A percentile compares a stretch with the other conserved stretches of the same genome.
phyloP scores from a whole-genome alignment of 2,113 vertebrate genomes.

The Platysternon megacephalum region DNA sequence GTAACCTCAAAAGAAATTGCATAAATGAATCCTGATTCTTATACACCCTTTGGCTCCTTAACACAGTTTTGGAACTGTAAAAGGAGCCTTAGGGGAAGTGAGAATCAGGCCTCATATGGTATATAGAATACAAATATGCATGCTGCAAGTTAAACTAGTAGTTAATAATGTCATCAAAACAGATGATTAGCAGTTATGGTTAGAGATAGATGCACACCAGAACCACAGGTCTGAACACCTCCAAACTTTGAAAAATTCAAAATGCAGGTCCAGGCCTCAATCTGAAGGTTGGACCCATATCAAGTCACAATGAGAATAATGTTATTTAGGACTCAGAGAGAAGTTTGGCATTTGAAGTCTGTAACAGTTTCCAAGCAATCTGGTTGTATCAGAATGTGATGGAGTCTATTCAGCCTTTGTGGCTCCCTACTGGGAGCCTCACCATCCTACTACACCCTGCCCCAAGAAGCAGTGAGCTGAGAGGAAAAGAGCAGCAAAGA shows the following conservation, averaged over 20 bases:
- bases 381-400: slow-evolving; percentile 20
- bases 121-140: neutral
- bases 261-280: neutral
- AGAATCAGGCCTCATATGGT: neutral
- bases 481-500: no score
- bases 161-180: neutral
- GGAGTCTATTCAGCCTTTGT: neutral
- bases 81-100: neutral
- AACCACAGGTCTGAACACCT: neutral
- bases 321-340: neutral
- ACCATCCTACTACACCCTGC: no score
- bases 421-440: neutral
- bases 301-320: neutral
- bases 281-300: neutral
- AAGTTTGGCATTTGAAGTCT: neutral
- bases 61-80: neutral
- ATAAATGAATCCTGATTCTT: neutral
- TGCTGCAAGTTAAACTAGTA: no score
- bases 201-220: neutral
- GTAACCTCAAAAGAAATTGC: neutral
- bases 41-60: neutral
- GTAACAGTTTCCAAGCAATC: slow-evolving; percentile 34
- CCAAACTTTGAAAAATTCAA: slow-evolving; percentile 2
- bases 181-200: neutral
- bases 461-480: no score